phyloP scores from a whole-genome alignment of 2,113 vertebrate species.

The Cricetomys ansorgei region DNA sequence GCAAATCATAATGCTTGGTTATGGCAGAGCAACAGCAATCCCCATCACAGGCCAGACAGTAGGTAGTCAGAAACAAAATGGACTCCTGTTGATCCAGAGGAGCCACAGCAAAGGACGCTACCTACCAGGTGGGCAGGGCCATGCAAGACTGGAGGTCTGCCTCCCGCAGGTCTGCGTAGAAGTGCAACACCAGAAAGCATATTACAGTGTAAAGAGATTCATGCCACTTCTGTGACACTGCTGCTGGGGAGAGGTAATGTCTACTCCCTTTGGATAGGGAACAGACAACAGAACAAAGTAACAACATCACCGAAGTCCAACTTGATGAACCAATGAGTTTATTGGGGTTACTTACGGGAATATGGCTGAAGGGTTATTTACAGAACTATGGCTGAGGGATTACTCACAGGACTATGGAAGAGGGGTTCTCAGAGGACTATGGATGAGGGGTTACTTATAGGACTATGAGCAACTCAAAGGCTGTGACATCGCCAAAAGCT shows the following conservation, averaged over 20 bases:
- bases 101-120: conserved; percentile 61
- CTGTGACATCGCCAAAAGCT: not conserved
- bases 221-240: not conserved
- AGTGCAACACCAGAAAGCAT: not conserved
- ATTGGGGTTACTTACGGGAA: not conserved
- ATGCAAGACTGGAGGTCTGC: conserved; percentile 56
- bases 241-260: not conserved
- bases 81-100: conserved; percentile 57
- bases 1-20: conserved; percentile 76
- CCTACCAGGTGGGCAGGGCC: not conserved
- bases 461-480: not conserved
- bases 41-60: conserved; percentile 70
- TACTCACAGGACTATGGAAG: not conserved
- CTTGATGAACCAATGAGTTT: not conserved
- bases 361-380: not conserved
- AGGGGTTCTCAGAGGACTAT: not conserved
- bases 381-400: not conserved
- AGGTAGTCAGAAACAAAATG: conserved; percentile 78
- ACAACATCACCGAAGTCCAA: not conserved
- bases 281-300: not conserved
- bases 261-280: not conserved
- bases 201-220: not conserved
- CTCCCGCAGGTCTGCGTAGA: conserved; percentile 53
- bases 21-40: conserved; percentile 68
- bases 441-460: too few species aligned